Base-by-base conservation (phyloP, 2,113 vertebrate genomes). In the Mionectes macconnelli region DNA sequence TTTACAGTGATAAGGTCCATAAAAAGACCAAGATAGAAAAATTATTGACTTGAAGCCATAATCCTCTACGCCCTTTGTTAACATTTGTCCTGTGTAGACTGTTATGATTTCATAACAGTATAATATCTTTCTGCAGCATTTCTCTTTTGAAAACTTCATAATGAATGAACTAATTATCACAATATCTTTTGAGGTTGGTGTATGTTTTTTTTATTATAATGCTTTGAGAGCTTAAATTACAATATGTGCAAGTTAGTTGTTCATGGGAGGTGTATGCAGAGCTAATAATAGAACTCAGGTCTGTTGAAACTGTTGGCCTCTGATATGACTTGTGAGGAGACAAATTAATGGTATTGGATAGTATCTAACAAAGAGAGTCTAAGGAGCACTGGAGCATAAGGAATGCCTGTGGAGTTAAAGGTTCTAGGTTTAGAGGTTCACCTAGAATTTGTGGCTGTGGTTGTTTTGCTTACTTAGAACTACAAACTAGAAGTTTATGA, bases 1-100 rank as follows among this genome's bases (percentile, higher is more conserved):
- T 22, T 94, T 91, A 57, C 35, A 74, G 35, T 77, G 84, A 94
- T 96, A 96, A 96, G 63, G 75, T 90, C 67, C 91, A 70, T 90
- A 86, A 94, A 96, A 93, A 84, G 67, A 56, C 59, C 63, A 77
- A 90, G 78, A 95, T 84, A 55, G 57, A 66, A 85, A 94, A 93
- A 68, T 44, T 8, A 95, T 95, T 95, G 91, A 67, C 59, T 80
- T 80, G 55, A 91, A 91, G 42, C 75, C 27, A 12, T 83, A 90
- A 95, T 93, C 75, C 45, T 88, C 50, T 73, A 59, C 74, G 50
- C 55, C 64, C 84, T 91, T 94, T 77, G 63, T 92, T 95, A 96
- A 67, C 37, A 49, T 94, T 93, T 90, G 39, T 86, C 55, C 50
- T 92, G 16, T 66, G 37, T 82, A 81, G 55, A 28, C 67, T 50